Evolutionary conservation across 2,888 invertebrate genomes (phyloP).

Genomic region (Odontocerum albicorne): DNA sequence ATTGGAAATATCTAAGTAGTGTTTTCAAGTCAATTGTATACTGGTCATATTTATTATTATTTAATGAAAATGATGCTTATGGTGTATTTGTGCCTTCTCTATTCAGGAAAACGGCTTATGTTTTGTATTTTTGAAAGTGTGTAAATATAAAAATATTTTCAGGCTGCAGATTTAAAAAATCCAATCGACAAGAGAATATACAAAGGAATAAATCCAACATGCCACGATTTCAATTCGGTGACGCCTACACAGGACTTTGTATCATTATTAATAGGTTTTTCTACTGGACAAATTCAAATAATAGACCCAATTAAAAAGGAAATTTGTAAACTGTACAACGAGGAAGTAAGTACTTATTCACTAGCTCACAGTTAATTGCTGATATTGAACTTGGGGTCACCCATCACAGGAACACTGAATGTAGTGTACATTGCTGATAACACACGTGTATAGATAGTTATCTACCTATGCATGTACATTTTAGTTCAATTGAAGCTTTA

Average conservation of each 20-base stretch:
- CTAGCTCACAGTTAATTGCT: conserved; percentile 14
- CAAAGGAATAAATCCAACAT: conserved; percentile 98
- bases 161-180: conserved; percentile 94
- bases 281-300: conserved; percentile 96
- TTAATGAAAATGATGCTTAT: no score
- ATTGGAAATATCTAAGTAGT: no score
- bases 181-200: conserved; percentile 98
- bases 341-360: conserved; percentile 72
- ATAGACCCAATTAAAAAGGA: conserved; percentile 97
- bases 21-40: no score
- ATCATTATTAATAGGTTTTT: conserved; percentile 93
- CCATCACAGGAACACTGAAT: neutral
- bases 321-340: conserved; percentile 94
- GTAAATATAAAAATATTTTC: conserved; percentile 39
- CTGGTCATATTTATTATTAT: no score
- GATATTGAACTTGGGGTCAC: conserved; percentile 18
- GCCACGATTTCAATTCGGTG: conserved; percentile 94
- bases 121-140: no score
- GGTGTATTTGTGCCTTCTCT: no score
- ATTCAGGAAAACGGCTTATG: no score
- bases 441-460: neutral
- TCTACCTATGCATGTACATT: no score
- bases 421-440: no score
- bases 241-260: conserved; percentile 83
- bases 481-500: no score